phyloP scores from a whole-genome alignment of 2,888 invertebrate genomes.

The Tanytarsus gracilentus region DNA sequence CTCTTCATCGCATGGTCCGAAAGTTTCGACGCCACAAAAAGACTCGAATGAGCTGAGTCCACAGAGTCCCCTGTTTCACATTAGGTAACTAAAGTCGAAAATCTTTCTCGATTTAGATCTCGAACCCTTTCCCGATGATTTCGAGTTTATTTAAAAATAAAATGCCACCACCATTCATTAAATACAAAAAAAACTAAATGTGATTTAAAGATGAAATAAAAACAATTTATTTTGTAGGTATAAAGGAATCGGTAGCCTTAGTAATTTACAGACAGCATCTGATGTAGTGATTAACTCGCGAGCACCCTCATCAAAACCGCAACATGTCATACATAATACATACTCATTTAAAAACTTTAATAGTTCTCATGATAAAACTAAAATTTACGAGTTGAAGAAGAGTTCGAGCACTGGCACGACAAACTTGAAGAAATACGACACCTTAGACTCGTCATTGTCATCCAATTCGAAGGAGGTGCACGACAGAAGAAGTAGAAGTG shows the following conservation, averaged over 20 bases:
- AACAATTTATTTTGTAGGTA: constrained; percentile 35
- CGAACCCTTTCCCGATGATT: constrained; percentile 23
- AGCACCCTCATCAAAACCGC: constrained; percentile 21
- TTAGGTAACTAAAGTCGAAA: constrained; percentile 36
- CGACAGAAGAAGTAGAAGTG: constrained; percentile 49
- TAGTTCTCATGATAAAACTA: constrained; percentile 30
- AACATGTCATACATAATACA: constrained; percentile 25
- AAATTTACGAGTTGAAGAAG: constrained; percentile 34
- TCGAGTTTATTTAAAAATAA: constrained; percentile 7
- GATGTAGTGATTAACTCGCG: constrained; percentile 35
- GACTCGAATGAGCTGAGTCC: constrained; percentile 39
- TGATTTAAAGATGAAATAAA: not conserved
- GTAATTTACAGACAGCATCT: constrained; percentile 43
- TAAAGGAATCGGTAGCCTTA: constrained; percentile 38
- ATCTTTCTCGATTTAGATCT: constrained; percentile 9
- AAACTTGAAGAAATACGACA: constrained; percentile 45
- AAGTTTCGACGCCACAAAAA: constrained; percentile 32
- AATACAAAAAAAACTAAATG: not conserved
- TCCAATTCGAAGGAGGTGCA: constrained; percentile 54
- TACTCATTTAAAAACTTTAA: constrained; percentile 32
- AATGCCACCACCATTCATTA: too few species aligned
- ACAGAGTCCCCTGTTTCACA: constrained; percentile 44
- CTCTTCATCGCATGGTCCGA: constrained; percentile 31
- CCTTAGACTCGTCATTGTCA: constrained; percentile 57
- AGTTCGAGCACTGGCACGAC: constrained; percentile 41